Evolutionary conservation across 1,140 invertebrate genomes (phyloP).

Genomic region (Phymastichus coffea): DNA sequence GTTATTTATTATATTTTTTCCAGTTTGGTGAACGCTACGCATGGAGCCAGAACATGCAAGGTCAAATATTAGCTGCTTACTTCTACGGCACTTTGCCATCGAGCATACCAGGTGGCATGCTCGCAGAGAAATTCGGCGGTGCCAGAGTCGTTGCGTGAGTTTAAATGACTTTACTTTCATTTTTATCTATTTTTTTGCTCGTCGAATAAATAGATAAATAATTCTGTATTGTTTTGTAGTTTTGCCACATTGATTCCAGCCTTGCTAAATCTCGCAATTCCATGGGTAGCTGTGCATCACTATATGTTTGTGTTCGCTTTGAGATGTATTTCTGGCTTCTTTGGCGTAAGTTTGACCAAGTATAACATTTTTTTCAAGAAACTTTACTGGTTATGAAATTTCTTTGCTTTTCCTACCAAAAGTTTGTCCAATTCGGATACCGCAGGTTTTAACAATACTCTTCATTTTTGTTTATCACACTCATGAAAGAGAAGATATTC

Average conservation of each 20-base stretch:
- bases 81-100: constrained; percentile 65
- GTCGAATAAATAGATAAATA: no score
- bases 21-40: constrained; percentile 61
- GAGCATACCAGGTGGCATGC: constrained; percentile 65
- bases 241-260: constrained; percentile 66
- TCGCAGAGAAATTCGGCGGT: constrained; percentile 74
- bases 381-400: no score
- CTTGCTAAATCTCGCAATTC: constrained; percentile 69
- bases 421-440: no score
- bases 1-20: constrained; percentile 13
- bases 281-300: constrained; percentile 63
- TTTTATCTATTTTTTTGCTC: constrained; percentile 8
- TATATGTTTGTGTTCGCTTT: constrained; percentile 62
- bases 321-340: constrained; percentile 67
- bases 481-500: no score
- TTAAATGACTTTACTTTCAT: neutral
- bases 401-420: no score
- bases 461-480: no score
- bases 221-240: constrained; percentile 39
- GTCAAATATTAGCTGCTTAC: constrained; percentile 65
- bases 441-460: no score
- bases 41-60: constrained; percentile 65
- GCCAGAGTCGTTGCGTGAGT: constrained; percentile 67
- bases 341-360: constrained; percentile 60
- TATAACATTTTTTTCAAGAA: no score